Percentiles rank a stretch among this genome's conserved stretches.
Conservation (phyloP, 2,888 invertebrate genomes). For the Heliothis peltigera region DNA sequence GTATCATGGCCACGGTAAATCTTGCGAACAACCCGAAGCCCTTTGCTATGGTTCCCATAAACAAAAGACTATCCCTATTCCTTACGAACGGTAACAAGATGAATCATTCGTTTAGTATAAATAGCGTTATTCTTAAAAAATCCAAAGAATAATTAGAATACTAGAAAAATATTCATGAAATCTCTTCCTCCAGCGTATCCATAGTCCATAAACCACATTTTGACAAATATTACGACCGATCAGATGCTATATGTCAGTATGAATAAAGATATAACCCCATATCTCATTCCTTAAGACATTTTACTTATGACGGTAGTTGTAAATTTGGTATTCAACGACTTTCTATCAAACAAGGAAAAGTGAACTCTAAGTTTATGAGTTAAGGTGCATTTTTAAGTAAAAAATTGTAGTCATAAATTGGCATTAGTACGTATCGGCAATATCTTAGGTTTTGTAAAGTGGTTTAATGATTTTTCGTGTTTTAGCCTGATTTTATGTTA, state of each 20-base stretch:
- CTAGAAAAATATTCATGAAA: not conserved
- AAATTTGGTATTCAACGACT: slow-evolving; percentile 75
- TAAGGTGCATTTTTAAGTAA: slow-evolving; percentile 40
- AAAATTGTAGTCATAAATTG: slow-evolving; percentile 50
- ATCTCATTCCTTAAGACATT: slow-evolving; percentile 80
- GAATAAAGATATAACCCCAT: slow-evolving; percentile 82
- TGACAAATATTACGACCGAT: slow-evolving; percentile 77
- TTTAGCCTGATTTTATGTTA: slow-evolving; percentile 32
- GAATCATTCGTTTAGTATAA: no score
- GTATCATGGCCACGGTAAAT: no score
- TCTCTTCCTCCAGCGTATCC: no score
- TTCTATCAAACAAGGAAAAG: slow-evolving; percentile 9
- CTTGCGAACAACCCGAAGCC: no score
- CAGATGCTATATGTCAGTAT: slow-evolving; percentile 72
- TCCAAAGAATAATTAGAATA: no score
- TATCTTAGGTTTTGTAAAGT: slow-evolving; percentile 57
- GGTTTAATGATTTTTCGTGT: slow-evolving; percentile 57
- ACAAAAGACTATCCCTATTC: no score
- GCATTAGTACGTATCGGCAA: slow-evolving; percentile 58
- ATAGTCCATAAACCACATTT: slow-evolving; percentile 68
- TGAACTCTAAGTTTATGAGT: slow-evolving; percentile 8
- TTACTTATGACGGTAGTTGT: slow-evolving; percentile 82
- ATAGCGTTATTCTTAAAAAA: no score
- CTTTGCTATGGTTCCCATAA: no score
- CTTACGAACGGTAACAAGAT: no score